These are phyloP conservation scores for Eupithecia abbreviata DNA, from an alignment of 2,888 invertebrate genomes.

Conservation along the genomic window DNA sequence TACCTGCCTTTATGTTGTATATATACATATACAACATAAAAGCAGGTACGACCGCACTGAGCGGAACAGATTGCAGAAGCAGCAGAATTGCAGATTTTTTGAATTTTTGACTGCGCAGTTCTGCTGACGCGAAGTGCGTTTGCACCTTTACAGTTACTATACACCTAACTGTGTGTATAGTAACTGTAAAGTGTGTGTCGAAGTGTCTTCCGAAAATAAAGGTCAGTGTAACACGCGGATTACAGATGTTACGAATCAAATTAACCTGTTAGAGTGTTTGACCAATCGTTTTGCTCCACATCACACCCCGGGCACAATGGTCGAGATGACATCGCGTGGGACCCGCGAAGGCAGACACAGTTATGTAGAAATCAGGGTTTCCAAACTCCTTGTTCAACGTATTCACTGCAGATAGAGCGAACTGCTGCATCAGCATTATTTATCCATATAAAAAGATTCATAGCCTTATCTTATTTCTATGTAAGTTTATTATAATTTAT, in stretches of 20 bases:
- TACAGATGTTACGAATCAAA: constrained; percentile 29
- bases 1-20: no score
- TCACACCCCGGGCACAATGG: constrained; percentile 40
- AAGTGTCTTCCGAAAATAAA: not conserved
- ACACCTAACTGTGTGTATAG: no score
- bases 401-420: not conserved
- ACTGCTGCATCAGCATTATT: no score
- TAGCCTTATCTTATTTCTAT: no score
- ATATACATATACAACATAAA: no score
- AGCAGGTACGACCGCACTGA: not conserved
- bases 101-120: no score
- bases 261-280: constrained; percentile 24
- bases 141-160: not conserved
- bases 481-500: no score
- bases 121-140: no score
- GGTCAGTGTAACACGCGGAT: constrained; percentile 12
- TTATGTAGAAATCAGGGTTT: constrained; percentile 18
- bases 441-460: no score
- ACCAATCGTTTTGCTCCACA: constrained; percentile 35
- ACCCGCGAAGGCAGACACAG: not conserved
- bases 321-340: constrained; percentile 44
- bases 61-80: no score
- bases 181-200: no score
- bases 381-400: not conserved
- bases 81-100: no score